Percentiles rank a stretch among this genome's conserved stretches.
phyloP scores from a whole-genome alignment of 2,113 vertebrate species.

The Dendrocopos noguchii region DNA sequence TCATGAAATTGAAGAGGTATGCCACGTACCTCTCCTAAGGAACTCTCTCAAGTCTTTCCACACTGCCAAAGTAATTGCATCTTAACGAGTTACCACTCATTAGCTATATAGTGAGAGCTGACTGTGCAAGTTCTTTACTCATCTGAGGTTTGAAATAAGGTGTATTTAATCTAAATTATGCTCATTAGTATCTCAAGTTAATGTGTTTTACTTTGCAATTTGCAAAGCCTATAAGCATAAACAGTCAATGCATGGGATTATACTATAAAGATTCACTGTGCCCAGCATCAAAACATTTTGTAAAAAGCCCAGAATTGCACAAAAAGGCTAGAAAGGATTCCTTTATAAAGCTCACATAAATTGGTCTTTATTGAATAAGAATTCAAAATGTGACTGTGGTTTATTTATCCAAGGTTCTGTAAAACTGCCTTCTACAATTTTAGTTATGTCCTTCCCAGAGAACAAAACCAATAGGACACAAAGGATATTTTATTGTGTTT shows the following conservation, averaged over 20 bases:
- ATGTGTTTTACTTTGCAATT: not conserved
- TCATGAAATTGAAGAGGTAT: not conserved
- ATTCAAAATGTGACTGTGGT: not conserved
- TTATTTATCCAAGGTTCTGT: not conserved
- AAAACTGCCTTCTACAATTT: not conserved
- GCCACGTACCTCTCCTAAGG: not conserved
- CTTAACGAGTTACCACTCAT: conserved; percentile 3
- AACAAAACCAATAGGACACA: not conserved
- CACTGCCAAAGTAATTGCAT: not conserved
- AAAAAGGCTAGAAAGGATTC: not conserved
- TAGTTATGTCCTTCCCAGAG: not conserved
- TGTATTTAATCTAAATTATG: not conserved
- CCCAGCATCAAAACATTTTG: not conserved
- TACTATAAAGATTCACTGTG: not conserved
- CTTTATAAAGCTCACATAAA: not conserved
- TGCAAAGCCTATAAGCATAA: not conserved
- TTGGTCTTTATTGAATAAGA: not conserved
- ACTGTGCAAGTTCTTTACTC: not conserved
- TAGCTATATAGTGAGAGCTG: not conserved
- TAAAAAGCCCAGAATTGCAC: not conserved
- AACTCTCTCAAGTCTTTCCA: not conserved
- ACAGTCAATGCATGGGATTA: not conserved
- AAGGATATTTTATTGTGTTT: not conserved
- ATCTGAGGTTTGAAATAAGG: not conserved
- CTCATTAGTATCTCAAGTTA: not conserved